Evolutionary conservation across 2,113 vertebrate species (phyloP).

Genomic region (Leptosomus discolor): DNA sequence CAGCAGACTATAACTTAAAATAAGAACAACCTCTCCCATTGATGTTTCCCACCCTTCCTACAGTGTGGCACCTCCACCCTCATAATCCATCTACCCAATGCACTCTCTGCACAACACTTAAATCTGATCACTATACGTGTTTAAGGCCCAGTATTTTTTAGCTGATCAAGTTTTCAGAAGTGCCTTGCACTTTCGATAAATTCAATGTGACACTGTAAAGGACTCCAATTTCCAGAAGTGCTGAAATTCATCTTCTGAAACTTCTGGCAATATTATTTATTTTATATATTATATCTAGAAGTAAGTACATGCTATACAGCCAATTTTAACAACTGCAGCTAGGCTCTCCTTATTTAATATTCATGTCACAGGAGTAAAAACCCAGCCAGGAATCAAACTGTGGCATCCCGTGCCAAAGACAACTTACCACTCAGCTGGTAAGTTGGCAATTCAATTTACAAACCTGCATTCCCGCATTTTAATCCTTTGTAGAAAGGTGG

Average conservation of each 20-base stretch:
- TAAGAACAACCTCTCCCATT: not conserved
- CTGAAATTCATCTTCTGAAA: constrained; percentile 32
- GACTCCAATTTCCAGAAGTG: constrained; percentile 6
- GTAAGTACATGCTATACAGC: not conserved
- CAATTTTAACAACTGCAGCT: not conserved
- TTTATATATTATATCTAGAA: not conserved
- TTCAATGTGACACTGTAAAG: constrained; percentile 3
- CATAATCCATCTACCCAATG: not conserved
- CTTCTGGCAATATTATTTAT: not conserved
- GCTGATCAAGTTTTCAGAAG: not conserved
- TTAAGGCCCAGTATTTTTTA: not conserved
- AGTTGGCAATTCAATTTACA: constrained; percentile 77
- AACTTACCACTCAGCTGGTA: constrained; percentile 75
- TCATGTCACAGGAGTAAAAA: constrained; percentile 65
- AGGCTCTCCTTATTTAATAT: constrained; percentile 61
- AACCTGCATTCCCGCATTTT: constrained; percentile 73
- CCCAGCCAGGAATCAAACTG: constrained; percentile 71
- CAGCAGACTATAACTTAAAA: not conserved
- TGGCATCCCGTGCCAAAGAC: constrained; percentile 72
- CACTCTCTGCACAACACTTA: not conserved
- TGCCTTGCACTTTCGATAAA: not conserved
- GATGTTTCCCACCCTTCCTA: constrained; percentile 14
- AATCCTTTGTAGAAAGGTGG: constrained; percentile 71
- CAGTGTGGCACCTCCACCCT: not conserved
- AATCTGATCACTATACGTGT: not conserved